Evolutionary conservation across 2,888 invertebrate genomes (phyloP).

Genomic region (Toxonevra muliebris): DNA sequence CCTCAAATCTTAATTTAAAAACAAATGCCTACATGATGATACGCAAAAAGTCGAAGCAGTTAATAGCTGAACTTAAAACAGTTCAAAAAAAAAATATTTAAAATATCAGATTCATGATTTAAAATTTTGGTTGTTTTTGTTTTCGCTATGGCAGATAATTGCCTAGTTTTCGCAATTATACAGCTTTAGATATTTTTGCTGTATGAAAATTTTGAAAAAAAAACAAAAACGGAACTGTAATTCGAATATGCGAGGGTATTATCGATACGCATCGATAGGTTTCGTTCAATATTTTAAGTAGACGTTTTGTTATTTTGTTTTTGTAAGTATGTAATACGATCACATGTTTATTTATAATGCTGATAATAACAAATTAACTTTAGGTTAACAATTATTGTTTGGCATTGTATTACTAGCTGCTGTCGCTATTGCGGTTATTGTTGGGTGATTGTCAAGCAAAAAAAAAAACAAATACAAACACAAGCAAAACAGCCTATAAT

Average conservation of each 20-base stretch:
- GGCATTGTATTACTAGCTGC: conserved; percentile 10
- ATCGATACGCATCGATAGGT: not conserved
- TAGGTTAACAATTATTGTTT: conserved; percentile 3
- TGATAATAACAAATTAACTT: not conserved
- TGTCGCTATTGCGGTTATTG: conserved; percentile 1
- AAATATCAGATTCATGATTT: too few relatives aligned
- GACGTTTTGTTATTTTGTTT: not conserved
- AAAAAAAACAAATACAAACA: conserved; percentile 1
- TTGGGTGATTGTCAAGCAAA: conserved; percentile 16
- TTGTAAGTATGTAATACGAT: too few relatives aligned
- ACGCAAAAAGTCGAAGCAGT: too few relatives aligned
- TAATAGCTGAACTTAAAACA: too few relatives aligned
- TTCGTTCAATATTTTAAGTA: not conserved
- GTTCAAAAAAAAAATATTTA: too few relatives aligned
- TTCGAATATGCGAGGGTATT: not conserved
- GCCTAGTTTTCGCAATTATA: too few relatives aligned
- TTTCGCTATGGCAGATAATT: too few relatives aligned
- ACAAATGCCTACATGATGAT: too few relatives aligned
- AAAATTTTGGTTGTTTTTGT: too few relatives aligned
- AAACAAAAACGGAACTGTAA: not conserved
- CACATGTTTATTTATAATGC: too few relatives aligned
- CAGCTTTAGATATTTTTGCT: too few relatives aligned
- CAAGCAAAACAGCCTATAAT: conserved; percentile 10
- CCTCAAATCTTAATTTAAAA: too few relatives aligned
- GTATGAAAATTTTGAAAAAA: not conserved